Evolutionary conservation across 2,113 vertebrate species (phyloP), one percentile per base, ranked within the genome.

Genomic region (Rhabdornis inornatus): DNA sequence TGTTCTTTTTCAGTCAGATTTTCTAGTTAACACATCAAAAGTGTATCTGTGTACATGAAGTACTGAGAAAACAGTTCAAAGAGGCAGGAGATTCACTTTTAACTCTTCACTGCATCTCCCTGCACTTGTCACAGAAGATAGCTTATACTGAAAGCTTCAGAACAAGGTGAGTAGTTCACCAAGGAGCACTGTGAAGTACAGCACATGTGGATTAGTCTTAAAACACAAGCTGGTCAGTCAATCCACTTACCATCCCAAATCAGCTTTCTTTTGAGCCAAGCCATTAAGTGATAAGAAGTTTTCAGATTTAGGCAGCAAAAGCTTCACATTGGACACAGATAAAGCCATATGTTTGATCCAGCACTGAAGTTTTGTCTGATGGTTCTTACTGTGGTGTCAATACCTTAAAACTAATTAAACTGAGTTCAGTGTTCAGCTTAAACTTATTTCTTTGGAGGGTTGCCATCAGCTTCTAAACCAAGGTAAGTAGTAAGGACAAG

Each of bases 1-100:
- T 99, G 99, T 99, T 99, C 98, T 98, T 96, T 98, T 97, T 97
- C 97, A 98, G 98, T 98, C 98, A 99, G 98, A 98, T 98, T 98
- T 98, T 98, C 98, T 98, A 98, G 98, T 99, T 98, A 99, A 98
- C 98, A 99, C 98, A 99, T 99, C 98, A 98, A 99, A 99, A 98
- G 98, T 98, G 98, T 97, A 98, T 98, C 97, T 98, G 98, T 98
- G 98, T 98, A 98, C 97, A 98, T 9, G 93, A 96, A 96, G 97
- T 96, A 96, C 56, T 95, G 97, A 98, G 98, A 98, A 98, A 98
- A 98, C 98, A 98, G 98, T 98, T 98, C 98, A 98, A 98, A 98
- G 98, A 98, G 97, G 97, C 96, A 97, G 97, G 96, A 97, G 97
- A 97, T 97, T 98, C 97, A 97, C 97, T 97, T 98, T 98, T 98